A percentile compares a stretch with the other conserved stretches of the same genome.
phyloP scores from a whole-genome alignment of 2,113 vertebrate genomes.

The Tretioscincus oriximinensis region DNA sequence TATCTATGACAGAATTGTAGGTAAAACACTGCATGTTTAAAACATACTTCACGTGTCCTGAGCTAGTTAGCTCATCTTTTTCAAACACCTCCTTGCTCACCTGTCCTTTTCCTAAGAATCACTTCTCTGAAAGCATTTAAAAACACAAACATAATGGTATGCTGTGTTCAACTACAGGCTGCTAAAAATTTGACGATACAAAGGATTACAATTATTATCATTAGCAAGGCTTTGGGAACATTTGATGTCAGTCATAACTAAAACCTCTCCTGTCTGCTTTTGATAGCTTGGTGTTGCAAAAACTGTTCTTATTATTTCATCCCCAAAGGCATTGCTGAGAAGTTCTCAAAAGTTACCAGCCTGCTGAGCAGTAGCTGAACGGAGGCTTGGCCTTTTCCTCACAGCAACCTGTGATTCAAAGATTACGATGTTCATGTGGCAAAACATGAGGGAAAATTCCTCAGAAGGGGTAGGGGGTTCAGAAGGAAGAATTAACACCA shows the following conservation, averaged over 20 bases:
- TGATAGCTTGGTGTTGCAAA: neutral
- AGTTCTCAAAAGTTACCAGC: neutral
- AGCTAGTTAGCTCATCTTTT: neutral
- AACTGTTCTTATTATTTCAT: neutral
- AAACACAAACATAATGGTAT: slow-evolving; percentile 22
- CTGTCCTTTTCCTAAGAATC: neutral
- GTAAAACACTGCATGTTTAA: neutral
- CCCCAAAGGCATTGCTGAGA: neutral
- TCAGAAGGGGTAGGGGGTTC: slow-evolving; percentile 33
- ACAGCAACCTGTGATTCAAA: neutral
- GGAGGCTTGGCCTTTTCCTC: neutral
- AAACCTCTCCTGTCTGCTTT: slow-evolving; percentile 17
- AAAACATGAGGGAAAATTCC: slow-evolving; percentile 28
- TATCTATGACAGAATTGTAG: neutral
- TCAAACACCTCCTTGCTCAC: too few species aligned
- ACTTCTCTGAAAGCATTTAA: neutral
- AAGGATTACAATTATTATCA: slow-evolving; percentile 13
- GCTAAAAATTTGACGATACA: neutral
- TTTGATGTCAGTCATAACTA: neutral
- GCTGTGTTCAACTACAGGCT: neutral
- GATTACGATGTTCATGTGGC: slow-evolving; percentile 31
- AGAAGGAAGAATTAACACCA: neutral
- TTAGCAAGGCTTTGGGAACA: neutral
- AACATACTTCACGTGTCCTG: neutral
- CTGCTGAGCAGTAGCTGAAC: accelerated